Base-by-base conservation (phyloP, 1,140 invertebrate genomes). In the Drosophila serrata region DNA sequence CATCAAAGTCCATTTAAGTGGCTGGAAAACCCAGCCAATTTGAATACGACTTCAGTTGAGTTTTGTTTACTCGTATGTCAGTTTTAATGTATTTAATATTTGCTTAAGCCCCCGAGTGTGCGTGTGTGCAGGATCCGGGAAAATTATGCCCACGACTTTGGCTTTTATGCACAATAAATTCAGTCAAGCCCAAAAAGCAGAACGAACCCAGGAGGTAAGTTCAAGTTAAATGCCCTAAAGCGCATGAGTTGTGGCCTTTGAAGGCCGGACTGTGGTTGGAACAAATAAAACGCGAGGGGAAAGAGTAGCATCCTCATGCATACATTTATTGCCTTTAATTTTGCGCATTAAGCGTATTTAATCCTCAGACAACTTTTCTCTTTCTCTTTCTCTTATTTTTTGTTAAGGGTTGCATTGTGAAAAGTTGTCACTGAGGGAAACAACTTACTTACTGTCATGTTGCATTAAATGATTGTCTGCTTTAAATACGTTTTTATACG, bases 71-170 rank as follows among this genome's bases (percentile, higher is more conserved):
- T 75, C 75, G 64, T 78, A 62, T 82, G 84, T 84, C 82, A 77
- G 82, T 84, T 87, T 69, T 80, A 87, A 88, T 87, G 80, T 87
- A 84, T 88, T 88, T 90, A 88, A 90, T 88, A 88, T 88, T 88
- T 88, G 81, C 77, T 78, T 75, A 88, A 84, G 76, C 57, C 75
- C 75, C n/a, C 19, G 24, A 55, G 45, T 39, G 35, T 35, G 57
- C 22, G 33, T 63, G 31, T 48, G 42, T 49, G 19, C 59, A 42
- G 69, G 45, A 80, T 46, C 62, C 57, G 49, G 62, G 60, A 62
- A 78, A 75, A 87, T 86, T 72, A 79, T 87, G 75, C 75, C 62
- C 82, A 87, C 82, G 68, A 72, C 73, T 80, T 78, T 81, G 85
- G 84, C 64, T 65, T 88, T 84, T 74, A 84, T 84, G 68, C 77